These are phyloP conservation scores for Baryphthengus martii DNA, from an alignment of 2,113 vertebrate genomes.

Conservation along the genomic window DNA sequence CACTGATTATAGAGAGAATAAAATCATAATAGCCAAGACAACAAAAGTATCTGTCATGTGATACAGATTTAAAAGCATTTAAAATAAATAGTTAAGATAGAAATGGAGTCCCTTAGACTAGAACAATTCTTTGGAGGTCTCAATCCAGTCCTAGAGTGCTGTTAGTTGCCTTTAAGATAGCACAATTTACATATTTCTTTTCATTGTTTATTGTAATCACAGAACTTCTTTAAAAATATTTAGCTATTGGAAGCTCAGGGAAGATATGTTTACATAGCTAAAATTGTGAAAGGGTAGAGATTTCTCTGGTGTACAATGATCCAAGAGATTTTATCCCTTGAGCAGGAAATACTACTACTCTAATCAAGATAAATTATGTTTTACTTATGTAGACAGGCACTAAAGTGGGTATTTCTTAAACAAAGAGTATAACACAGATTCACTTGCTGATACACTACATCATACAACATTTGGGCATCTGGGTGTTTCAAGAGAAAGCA, in stretches of 20 bases:
- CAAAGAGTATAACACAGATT: background rate
- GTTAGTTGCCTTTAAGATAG: background rate
- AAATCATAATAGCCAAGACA: background rate
- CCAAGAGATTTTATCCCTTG: background rate
- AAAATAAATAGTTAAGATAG: background rate
- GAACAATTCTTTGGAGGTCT: background rate
- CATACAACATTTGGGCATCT: background rate
- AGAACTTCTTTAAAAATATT: conserved; percentile 3
- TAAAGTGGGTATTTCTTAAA: background rate
- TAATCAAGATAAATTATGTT: background rate
- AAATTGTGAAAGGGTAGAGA: background rate
- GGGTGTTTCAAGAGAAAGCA: background rate
- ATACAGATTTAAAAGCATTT: background rate
- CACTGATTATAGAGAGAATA: background rate
- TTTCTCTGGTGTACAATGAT: background rate
- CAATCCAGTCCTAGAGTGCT: background rate
- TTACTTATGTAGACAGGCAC: background rate
- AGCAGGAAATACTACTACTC: background rate
- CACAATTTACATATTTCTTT: background rate
- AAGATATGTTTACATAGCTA: background rate
- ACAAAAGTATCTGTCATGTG: background rate
- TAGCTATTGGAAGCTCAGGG: background rate
- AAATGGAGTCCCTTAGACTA: background rate
- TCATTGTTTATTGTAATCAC: background rate
- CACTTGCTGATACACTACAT: background rate